Evolutionary conservation across 2,113 vertebrate species (phyloP), one percentile per base, ranked within the genome.

Genomic region (Lethenteron camtschaticum): DNA sequence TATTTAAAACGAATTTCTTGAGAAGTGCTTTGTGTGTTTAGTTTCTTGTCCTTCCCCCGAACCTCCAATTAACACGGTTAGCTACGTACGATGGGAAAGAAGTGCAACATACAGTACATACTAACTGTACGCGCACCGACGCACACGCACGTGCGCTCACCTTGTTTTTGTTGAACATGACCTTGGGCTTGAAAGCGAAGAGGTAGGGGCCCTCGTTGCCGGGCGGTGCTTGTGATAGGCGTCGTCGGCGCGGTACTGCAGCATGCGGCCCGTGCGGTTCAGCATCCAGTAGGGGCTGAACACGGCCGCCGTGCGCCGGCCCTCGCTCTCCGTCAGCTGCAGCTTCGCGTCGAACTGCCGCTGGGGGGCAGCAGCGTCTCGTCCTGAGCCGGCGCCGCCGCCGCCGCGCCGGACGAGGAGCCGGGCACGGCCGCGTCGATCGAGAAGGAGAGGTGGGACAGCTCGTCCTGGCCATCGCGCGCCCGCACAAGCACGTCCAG

Each of bases 231-330:
- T 99, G 73, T 95, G 78, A 0, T 80, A 80, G 8, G 77, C 59
- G 14, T 94, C 88, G 70, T 99, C 92, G 0, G 88, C 83, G n/a
- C 76, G 75, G 78, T 97, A 97, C 78, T 91, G 94, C 9, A 99
- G 85, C 24, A 97, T 77, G 1, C 92, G 81, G 1, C 84, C 86
- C 0, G 94, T 99, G 76, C 92, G 95, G 78, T 99, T 99, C 79
- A 97, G 91, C 58, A 99, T 83, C 94, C 94, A 99, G 56, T 95
- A 99, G 0, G 94, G 92, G 60, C 90, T 90, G 73, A 86, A 96
- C 55, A 96, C 74, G 0, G 92, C 87, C 41, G 95, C 72, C 71
- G 88, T 71, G 72, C 87, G 56, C 0, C 76, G 80, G 71, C 82
- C 79, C 2, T 78, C 71, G 0, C 72, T n/a, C 2, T 57, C 71